Conservation (phyloP, 2,113 vertebrate genomes). For the Danio rerio region GRCz12tu NC_133181.1:4369501-4370000, state of each 20-base stretch:
- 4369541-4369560: too few species aligned
- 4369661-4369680: neutral
- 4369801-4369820: neutral
- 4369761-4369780: conserved; percentile 86
- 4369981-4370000: too few species aligned
- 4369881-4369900: conserved; percentile 14
- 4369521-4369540: too few species aligned
- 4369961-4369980: too few species aligned
- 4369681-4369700: neutral
- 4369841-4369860: neutral
- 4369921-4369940: neutral
- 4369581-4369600: too few species aligned
- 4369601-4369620: too few species aligned
- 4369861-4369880: neutral
- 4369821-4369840: neutral
- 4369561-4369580: too few species aligned
- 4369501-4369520: too few species aligned
- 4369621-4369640: neutral
- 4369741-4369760: conserved; percentile 84
- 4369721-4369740: conserved; percentile 86
- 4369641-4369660: neutral
- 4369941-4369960: too few species aligned
- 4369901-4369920: neutral
- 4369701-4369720: conserved; percentile 77
- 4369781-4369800: conserved; percentile 76